These are phyloP conservation scores for Tupaia tana DNA, from an alignment of 2,113 vertebrate genomes.

Conservation along the genomic window DNA sequence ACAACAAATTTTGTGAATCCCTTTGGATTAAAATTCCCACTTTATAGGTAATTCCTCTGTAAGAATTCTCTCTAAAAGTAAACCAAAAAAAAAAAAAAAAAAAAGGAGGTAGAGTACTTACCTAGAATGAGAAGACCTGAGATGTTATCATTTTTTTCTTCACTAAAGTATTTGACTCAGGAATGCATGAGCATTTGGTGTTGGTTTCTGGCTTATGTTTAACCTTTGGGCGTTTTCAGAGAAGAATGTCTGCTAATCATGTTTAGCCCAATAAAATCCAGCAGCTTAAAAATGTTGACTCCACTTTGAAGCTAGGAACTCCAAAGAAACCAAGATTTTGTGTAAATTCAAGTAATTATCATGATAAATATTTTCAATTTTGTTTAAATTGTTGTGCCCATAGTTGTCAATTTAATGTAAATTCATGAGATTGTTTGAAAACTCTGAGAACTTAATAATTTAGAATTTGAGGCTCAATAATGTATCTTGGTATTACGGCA, in stretches of 20 bases:
- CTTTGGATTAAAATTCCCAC: background rate
- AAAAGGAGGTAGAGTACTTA: constrained; percentile 49
- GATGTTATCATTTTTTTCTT: constrained; percentile 76
- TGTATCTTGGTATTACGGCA: background rate
- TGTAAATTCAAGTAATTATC: background rate
- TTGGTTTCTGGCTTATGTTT: constrained; percentile 84
- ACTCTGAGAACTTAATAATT: background rate
- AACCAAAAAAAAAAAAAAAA: background rate
- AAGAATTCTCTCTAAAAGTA: background rate
- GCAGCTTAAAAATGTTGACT: constrained; percentile 33
- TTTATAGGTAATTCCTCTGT: background rate
- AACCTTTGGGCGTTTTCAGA: constrained; percentile 75
- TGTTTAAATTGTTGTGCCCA: background rate
- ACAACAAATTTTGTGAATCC: background rate
- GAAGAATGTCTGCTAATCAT: constrained; percentile 72
- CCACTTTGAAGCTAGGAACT: background rate
- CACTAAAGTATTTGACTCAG: constrained; percentile 74
- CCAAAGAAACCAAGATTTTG: background rate
- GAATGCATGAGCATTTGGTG: constrained; percentile 76
- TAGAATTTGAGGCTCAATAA: background rate
- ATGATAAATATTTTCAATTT: background rate
- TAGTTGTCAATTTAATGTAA: background rate
- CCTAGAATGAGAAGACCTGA: constrained; percentile 69
- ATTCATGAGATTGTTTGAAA: background rate
- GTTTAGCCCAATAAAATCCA: constrained; percentile 69